Conservation (phyloP, 1,140 invertebrate species). For the Marisa cornuarietis region DNA sequence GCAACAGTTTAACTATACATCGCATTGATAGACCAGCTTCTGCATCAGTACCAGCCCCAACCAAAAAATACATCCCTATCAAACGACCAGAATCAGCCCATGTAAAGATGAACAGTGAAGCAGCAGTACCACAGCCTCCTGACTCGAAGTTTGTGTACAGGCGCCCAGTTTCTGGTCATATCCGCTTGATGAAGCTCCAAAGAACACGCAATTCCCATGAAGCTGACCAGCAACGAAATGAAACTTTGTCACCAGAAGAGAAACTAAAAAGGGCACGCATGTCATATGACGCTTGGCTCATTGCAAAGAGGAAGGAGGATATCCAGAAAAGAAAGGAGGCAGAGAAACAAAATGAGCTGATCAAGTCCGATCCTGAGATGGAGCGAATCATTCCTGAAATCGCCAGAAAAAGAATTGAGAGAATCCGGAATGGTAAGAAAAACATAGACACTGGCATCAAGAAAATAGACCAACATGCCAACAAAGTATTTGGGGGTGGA, state of each 20-base stretch:
- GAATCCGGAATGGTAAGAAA: constrained; percentile 46
- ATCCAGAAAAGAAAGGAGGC: constrained; percentile 36
- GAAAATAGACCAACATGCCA: constrained; percentile 39
- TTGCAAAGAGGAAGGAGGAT: constrained; percentile 49
- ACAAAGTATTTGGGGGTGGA: constrained; percentile 46
- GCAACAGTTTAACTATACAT: neutral
- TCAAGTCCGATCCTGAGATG: constrained; percentile 55
- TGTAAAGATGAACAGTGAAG: neutral
- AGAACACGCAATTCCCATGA: constrained; percentile 22
- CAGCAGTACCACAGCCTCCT: constrained; percentile 35
- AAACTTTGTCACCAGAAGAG: constrained; percentile 22
- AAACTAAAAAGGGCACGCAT: constrained; percentile 41
- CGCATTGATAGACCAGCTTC: neutral
- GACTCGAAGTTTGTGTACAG: constrained; percentile 56
- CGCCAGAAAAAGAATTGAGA: constrained; percentile 49
- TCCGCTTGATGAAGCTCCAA: constrained; percentile 45
- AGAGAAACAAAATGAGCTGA: constrained; percentile 40
- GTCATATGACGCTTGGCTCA: constrained; percentile 57
- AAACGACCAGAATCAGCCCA: constrained; percentile 18
- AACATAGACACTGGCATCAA: constrained; percentile 50
- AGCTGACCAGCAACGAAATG: constrained; percentile 16
- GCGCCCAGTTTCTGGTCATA: constrained; percentile 50
- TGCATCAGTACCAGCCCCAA: neutral
- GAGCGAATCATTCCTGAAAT: constrained; percentile 49
- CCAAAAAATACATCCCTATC: constrained; percentile 12